These are phyloP conservation scores for Dynastes maya DNA, from an alignment of 2,888 invertebrate genomes.

Conservation along the genomic window DNA sequence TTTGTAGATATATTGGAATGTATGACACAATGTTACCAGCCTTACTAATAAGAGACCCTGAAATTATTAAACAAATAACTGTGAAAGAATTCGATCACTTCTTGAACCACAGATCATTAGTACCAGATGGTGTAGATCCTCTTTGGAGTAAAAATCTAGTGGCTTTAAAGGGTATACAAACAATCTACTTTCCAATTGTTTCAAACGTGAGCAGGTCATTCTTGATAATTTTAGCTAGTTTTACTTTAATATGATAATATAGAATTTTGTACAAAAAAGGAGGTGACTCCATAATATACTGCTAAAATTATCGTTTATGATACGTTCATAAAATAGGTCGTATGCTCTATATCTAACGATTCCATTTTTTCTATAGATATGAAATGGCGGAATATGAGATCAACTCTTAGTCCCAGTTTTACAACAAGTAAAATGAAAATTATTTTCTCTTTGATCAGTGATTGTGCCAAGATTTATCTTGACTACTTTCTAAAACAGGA, in stretches of 20 bases:
- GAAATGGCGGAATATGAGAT: conserved; percentile 62
- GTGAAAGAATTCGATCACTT: conserved; percentile 77
- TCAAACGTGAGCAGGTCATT: background rate
- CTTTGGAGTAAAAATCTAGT: conserved; percentile 70
- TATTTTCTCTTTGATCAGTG: conserved; percentile 61
- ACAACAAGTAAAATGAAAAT: conserved; percentile 62
- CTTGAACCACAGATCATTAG: conserved; percentile 66
- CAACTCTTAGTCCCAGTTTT: conserved; percentile 64
- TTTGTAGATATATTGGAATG: conserved; percentile 47
- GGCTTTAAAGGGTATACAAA: conserved; percentile 44
- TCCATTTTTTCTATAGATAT: conserved; percentile 51
- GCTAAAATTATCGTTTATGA: no score
- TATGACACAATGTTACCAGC: conserved; percentile 64
- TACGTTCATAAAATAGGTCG: no score
- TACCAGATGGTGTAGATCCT: conserved; percentile 67
- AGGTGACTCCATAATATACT: no score
- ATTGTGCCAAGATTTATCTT: conserved; percentile 59
- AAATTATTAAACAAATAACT: conserved; percentile 62
- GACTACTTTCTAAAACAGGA: conserved; percentile 52
- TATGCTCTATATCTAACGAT: no score
- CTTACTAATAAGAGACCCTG: conserved; percentile 73
- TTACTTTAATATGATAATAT: no score
- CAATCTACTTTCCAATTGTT: background rate
- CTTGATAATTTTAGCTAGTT: conserved; percentile 13
- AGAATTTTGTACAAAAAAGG: no score